These are phyloP conservation scores for Myanophis thanlyinensis DNA, from an alignment of 2,113 vertebrate genomes.

Conservation along the genomic window DNA sequence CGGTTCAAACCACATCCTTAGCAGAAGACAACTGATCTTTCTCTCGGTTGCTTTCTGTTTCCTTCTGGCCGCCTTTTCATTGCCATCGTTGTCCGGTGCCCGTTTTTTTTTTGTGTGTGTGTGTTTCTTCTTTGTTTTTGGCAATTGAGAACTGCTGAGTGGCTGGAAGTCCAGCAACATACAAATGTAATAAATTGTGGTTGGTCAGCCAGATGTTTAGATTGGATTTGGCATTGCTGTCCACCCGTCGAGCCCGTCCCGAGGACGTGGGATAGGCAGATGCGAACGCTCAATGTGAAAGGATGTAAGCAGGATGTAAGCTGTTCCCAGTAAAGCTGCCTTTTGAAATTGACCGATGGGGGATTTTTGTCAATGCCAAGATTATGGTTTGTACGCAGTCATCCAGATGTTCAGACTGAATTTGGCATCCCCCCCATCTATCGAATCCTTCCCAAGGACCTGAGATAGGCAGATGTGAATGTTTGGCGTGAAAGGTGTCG, in stretches of 20 bases:
- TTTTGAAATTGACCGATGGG: too few relatives aligned
- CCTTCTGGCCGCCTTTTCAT: neutral
- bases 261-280: neutral
- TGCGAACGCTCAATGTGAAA: too few relatives aligned
- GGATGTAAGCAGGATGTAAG: too few relatives aligned
- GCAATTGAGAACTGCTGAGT: neutral
- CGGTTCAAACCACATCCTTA: neutral
- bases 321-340: too few relatives aligned
- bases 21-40: neutral
- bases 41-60: neutral
- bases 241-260: neutral
- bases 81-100: neutral
- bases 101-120: too few relatives aligned
- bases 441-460: neutral
- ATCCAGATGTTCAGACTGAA: too few relatives aligned
- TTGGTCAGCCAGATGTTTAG: neutral
- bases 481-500: too few relatives aligned
- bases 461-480: neutral
- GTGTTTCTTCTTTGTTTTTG: neutral
- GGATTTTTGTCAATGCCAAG: too few relatives aligned
- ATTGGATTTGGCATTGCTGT: neutral
- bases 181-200: neutral
- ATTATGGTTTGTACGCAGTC: neutral
- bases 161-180: neutral
- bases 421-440: too few relatives aligned